Percentiles rank a stretch among this genome's conserved stretches.
Evolutionary conservation across 2,888 invertebrate species (phyloP).

Genomic region (Stegophylla sp.): DNA sequence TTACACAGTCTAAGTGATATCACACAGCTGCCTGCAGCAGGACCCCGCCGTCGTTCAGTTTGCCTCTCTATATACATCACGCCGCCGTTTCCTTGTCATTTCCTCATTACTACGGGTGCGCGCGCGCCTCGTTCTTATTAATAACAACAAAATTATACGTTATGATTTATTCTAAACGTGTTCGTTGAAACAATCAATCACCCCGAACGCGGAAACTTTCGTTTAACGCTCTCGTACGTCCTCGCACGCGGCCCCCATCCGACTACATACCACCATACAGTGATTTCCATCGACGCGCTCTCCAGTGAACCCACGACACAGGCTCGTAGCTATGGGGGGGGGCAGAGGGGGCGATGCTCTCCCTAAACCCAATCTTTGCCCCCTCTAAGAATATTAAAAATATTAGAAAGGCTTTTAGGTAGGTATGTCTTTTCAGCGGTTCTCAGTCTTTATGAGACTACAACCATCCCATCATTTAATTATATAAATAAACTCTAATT

Average conservation of each 20-base stretch:
- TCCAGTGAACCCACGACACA: background rate
- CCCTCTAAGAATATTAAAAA: no score
- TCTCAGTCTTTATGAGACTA: no score
- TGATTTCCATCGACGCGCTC: slow-evolving; percentile 28
- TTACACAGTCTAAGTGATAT: background rate
- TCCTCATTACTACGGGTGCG: slow-evolving; percentile 48
- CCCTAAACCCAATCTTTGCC: no score
- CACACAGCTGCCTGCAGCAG: background rate
- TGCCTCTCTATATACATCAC: no score
- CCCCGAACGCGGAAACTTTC: slow-evolving; percentile 58
- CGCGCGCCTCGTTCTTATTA: slow-evolving; percentile 34
- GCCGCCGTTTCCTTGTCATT: slow-evolving; percentile 55
- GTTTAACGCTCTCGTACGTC: slow-evolving; percentile 27
- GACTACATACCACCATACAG: no score
- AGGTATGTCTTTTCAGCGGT: no score
- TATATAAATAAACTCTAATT: no score
- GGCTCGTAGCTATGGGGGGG: background rate
- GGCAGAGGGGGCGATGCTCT: no score
- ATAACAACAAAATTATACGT: background rate
- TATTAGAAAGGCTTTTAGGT: no score
- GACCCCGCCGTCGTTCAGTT: slow-evolving; percentile 33
- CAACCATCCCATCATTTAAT: no score
- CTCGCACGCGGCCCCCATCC: background rate
- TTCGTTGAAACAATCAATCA: slow-evolving; percentile 55
- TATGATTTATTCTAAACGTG: background rate